phyloP scores from a whole-genome alignment of 2,797 vertebrate genomes.

The Notamacropus eugenii region DNA sequence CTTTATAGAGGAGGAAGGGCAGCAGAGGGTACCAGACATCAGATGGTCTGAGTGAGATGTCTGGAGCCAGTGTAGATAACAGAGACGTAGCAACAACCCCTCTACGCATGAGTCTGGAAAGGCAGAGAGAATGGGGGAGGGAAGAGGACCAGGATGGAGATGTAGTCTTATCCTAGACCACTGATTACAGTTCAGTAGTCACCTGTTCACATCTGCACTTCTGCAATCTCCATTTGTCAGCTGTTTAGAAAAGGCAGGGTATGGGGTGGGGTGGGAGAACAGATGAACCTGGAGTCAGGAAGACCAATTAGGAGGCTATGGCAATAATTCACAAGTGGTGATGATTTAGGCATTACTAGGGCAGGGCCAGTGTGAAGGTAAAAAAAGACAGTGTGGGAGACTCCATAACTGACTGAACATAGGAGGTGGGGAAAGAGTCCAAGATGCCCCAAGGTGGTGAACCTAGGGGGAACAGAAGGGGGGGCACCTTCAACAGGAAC shows the following conservation, averaged over 20 bases:
- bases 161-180: too few species aligned
- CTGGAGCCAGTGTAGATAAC: background rate
- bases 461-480: background rate
- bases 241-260: too few species aligned
- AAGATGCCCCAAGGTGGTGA: too few species aligned
- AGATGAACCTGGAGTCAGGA: background rate
- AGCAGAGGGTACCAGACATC: too few species aligned
- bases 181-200: too few species aligned
- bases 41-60: background rate
- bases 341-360: background rate
- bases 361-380: too few species aligned
- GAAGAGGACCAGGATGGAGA: too few species aligned
- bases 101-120: background rate
- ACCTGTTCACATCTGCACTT: background rate
- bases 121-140: too few species aligned
- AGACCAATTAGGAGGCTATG: background rate
- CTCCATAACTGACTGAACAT: background rate
- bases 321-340: background rate
- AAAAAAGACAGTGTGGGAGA: background rate
- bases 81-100: background rate
- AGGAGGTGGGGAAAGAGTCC: background rate
- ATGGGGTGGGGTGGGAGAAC: too few species aligned
- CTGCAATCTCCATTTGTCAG: background rate
- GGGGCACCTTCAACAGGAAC: background rate
- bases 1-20: too few species aligned